These are phyloP conservation scores for Miltochrista miniata DNA, from an alignment of 2,888 invertebrate species.

Conservation along the genomic window DNA sequence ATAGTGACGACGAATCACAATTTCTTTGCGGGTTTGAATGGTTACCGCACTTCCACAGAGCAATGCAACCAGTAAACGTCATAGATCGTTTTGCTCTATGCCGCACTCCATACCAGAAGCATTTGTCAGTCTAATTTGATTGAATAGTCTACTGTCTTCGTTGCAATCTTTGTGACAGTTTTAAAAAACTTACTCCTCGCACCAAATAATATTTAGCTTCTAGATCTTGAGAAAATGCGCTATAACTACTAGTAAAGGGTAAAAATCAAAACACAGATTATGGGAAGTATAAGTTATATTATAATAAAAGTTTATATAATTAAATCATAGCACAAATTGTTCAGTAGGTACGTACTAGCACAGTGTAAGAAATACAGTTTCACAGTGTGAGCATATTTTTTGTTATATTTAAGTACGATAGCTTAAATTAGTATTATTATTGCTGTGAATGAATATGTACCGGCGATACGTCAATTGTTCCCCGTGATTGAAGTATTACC, in stretches of 20 bases:
- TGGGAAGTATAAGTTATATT: slow-evolving; percentile 81
- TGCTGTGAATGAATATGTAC: slow-evolving; percentile 46
- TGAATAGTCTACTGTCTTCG: too few species aligned
- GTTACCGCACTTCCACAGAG: too few species aligned
- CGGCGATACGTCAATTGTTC: slow-evolving; percentile 76
- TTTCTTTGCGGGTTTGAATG: too few species aligned
- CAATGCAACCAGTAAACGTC: too few species aligned
- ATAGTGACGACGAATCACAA: too few species aligned
- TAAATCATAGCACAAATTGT: slow-evolving; percentile 78
- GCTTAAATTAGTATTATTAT: slow-evolving; percentile 60
- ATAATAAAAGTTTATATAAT: slow-evolving; percentile 80
- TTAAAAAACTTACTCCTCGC: too few species aligned
- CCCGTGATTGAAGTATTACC: slow-evolving; percentile 77
- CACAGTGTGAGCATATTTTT: slow-evolving; percentile 75
- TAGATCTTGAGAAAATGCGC: too few species aligned
- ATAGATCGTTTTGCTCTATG: too few species aligned
- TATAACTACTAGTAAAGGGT: neutral
- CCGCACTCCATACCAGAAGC: too few species aligned
- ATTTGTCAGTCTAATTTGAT: too few species aligned
- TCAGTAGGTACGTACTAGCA: slow-evolving; percentile 73
- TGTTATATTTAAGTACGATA: slow-evolving; percentile 57
- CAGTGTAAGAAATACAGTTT: slow-evolving; percentile 76
- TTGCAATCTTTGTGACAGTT: too few species aligned
- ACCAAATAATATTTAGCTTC: too few species aligned
- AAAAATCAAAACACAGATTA: slow-evolving; percentile 60